A percentile compares a stretch with the other conserved stretches of the same genome.
phyloP scores from a whole-genome alignment of 2,888 invertebrate species.

The Drosophila siamana region DNA sequence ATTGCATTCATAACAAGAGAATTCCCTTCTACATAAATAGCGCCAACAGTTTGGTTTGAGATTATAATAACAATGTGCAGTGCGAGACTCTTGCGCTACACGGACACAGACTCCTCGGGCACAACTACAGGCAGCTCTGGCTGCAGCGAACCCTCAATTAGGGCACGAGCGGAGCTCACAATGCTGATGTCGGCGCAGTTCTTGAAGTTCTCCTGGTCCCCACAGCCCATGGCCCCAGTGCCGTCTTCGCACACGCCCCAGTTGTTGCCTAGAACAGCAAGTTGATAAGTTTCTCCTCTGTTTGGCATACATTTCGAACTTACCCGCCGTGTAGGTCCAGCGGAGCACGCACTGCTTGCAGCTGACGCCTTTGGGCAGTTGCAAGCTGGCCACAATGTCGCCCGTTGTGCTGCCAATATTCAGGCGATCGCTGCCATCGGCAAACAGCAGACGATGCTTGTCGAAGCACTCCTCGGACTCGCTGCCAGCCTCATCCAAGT shows the following conservation, averaged over 20 bases:
- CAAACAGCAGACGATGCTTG: constrained; percentile 81
- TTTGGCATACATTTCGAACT: neutral
- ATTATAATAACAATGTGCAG: neutral
- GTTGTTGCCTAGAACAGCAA: constrained; percentile 84
- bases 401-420: constrained; percentile 67
- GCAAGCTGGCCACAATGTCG: constrained; percentile 46
- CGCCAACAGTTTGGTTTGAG: neutral
- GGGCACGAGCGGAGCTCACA: constrained; percentile 27
- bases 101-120: neutral
- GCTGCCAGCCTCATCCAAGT: constrained; percentile 83
- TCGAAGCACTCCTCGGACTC: constrained; percentile 87
- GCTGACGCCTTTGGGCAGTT: constrained; percentile 85
- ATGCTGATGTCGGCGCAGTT: constrained; percentile 86
- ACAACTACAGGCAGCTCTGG: constrained; percentile 24
- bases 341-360: constrained; percentile 87
- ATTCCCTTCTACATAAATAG: neutral
- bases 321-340: constrained; percentile 86
- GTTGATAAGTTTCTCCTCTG: neutral
- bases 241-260: constrained; percentile 86
- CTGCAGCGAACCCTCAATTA: constrained; percentile 33
- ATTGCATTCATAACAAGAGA: constrained; percentile 62
- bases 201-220: constrained; percentile 86
- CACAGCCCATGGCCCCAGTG: constrained; percentile 85
- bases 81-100: neutral
- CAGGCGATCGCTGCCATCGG: constrained; percentile 73